Evolutionary conservation across 2,888 invertebrate species (phyloP), one percentile per base, ranked within the genome.

Genomic region (Drosophila putrida): DNA sequence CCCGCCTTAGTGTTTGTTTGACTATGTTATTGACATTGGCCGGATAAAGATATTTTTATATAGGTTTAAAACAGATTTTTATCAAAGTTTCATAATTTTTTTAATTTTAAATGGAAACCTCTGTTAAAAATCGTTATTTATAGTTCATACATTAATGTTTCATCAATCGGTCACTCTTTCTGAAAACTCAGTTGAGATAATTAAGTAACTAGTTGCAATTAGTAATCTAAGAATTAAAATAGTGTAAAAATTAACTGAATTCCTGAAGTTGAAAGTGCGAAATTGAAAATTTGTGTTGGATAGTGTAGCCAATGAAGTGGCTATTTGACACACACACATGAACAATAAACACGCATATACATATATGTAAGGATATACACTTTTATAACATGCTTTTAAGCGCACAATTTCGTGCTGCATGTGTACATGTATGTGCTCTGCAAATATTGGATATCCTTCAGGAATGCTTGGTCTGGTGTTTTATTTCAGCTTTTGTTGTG

Each of bases 401-500:
- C 54, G 43, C 33, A 35, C 49, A 39, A 39, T 38, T 36, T 35
- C 27, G 25, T 25, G 44, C 6, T 15, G 13, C 4, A 9, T 51
- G 2, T 20, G 8, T 54, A 10, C 35, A n/a, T n/a, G 44, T 35
- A 6, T 55, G 44, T 47, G 31, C 6, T 39, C 6, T 25, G 41
- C 41, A 64, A 47, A 64, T 36, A 53, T 55, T 57, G 39, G 25
- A 49, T 59, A 38, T 49, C 51, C 43, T 39, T 41, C 28, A 50
- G 61, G 59, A 65, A 59, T 63, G 49, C 61, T 39, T 47, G 51
- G 39, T 50, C 55, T 46, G 59, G 51, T 44, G 43, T 73, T 61
- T 61, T 38, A 39, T 63, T 73, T 69, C 31, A 54, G 55, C 25
- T 65, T 71, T 78, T 68, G 55, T 80, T 78, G 39, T 51, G 47